Evolutionary conservation across 2,113 vertebrate genomes (phyloP).

Genomic region (Ahaetulla prasina): DNA sequence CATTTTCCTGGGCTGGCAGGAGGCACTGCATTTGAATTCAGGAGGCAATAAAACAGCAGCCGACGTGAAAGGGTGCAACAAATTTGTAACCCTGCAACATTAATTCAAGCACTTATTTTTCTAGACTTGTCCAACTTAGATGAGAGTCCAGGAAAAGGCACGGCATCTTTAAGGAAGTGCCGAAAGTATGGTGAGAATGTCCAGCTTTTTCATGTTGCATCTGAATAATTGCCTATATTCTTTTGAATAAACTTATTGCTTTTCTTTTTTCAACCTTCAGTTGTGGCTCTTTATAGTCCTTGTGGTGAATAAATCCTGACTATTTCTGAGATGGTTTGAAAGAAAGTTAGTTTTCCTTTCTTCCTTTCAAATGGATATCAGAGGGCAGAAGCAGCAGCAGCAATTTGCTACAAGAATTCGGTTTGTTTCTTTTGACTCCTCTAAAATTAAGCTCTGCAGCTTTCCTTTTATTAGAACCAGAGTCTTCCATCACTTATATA

Average conservation of each 20-base stretch:
- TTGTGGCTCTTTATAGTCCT: neutral
- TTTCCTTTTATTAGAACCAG: neutral
- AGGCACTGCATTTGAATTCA: neutral
- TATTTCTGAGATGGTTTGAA: neutral
- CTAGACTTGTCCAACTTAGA: neutral
- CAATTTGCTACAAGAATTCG: neutral
- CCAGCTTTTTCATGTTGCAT: neutral
- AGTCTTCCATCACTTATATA: neutral
- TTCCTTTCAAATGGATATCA: neutral
- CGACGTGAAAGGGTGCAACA: neutral
- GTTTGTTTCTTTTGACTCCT: conserved; percentile 11
- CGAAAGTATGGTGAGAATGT: neutral
- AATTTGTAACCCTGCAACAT: neutral
- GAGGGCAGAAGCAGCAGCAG: neutral
- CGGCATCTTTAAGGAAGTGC: neutral
- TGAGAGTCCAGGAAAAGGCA: neutral
- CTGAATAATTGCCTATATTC: neutral
- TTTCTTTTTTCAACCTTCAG: neutral
- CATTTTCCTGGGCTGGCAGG: neutral
- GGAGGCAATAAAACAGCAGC: neutral
- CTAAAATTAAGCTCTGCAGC: conserved; percentile 2
- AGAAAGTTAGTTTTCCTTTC: neutral
- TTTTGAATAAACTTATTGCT: neutral
- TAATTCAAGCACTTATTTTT: neutral
- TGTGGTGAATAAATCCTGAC: neutral